Conservation (phyloP, 1,140 invertebrate species). For the Neotoxoptera formosana region DNA sequence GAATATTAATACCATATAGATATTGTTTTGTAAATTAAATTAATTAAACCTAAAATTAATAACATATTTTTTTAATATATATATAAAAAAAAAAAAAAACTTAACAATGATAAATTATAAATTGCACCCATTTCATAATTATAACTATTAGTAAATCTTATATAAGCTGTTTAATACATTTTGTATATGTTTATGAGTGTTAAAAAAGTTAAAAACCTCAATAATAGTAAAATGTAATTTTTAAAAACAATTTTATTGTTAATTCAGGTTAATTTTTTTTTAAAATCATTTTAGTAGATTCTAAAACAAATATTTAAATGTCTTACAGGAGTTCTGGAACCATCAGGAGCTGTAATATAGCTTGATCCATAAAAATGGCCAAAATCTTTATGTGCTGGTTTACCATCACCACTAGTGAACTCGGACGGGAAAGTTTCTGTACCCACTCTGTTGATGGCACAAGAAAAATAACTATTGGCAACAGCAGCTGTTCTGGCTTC, state of each 20-base stretch:
- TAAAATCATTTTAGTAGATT: background rate
- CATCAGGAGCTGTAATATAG: slow-evolving; percentile 94
- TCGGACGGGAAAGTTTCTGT: slow-evolving; percentile 90
- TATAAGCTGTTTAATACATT: background rate
- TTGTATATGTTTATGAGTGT: background rate
- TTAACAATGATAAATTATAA: background rate
- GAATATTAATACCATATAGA: too few species aligned
- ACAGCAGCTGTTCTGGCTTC: slow-evolving; percentile 97
- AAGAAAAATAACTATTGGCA: slow-evolving; percentile 93
- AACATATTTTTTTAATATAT: background rate
- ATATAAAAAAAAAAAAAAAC: background rate
- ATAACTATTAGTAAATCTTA: background rate
- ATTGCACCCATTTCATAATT: background rate
- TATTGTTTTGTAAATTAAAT: too few species aligned
- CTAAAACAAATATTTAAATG: slow-evolving; percentile 51
- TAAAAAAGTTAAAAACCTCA: too few species aligned
- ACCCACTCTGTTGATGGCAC: slow-evolving; percentile 96
- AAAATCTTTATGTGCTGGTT: slow-evolving; percentile 90
- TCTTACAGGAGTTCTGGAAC: slow-evolving; percentile 83
- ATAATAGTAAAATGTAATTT: slow-evolving; percentile 6
- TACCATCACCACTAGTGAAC: slow-evolving; percentile 94
- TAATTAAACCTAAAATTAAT: background rate
- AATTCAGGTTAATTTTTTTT: background rate
- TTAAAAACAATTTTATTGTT: background rate
- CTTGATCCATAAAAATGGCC: slow-evolving; percentile 98